These are phyloP conservation scores for Pelmatolapia mariae DNA, from an alignment of 2,113 vertebrate species.

Conservation along the genomic window DNA sequence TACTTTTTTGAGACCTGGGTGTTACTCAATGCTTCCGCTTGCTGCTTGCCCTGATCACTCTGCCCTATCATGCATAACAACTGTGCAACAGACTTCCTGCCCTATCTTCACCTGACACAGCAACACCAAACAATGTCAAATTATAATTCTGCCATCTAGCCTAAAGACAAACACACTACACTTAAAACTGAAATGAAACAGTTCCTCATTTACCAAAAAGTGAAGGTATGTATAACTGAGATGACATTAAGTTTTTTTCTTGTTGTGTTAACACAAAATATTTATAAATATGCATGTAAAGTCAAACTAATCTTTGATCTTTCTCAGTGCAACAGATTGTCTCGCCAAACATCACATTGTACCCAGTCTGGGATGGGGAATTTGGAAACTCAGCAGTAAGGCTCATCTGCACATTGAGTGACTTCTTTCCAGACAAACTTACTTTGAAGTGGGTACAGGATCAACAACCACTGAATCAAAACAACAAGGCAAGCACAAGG, in stretches of 20 bases:
- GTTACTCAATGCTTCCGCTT: neutral
- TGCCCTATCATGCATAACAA: neutral
- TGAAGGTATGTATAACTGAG: slow-evolving; percentile 37
- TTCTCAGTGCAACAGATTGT: neutral
- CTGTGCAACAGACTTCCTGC: neutral
- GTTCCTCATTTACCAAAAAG: neutral
- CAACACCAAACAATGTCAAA: neutral
- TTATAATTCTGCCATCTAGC: neutral
- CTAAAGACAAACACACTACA: neutral
- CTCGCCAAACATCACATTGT: no score
- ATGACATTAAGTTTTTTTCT: neutral
- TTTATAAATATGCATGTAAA: neutral
- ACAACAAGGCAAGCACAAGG: accelerated
- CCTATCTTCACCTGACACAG: neutral
- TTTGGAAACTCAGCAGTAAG: neutral
- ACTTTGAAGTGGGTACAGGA: slow-evolving; percentile 27
- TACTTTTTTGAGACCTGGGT: neutral
- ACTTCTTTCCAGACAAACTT: slow-evolving; percentile 9
- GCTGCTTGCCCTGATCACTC: neutral
- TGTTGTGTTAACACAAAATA: accelerated
- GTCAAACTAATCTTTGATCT: neutral
- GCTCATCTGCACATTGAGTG: slow-evolving; percentile 56
- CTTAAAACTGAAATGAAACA: neutral
- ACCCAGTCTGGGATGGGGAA: slow-evolving; percentile 11
- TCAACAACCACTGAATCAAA: accelerated